These are phyloP conservation scores for Spermophilus dauricus DNA, from an alignment of 2,113 vertebrate genomes.

Conservation along the genomic window DNA sequence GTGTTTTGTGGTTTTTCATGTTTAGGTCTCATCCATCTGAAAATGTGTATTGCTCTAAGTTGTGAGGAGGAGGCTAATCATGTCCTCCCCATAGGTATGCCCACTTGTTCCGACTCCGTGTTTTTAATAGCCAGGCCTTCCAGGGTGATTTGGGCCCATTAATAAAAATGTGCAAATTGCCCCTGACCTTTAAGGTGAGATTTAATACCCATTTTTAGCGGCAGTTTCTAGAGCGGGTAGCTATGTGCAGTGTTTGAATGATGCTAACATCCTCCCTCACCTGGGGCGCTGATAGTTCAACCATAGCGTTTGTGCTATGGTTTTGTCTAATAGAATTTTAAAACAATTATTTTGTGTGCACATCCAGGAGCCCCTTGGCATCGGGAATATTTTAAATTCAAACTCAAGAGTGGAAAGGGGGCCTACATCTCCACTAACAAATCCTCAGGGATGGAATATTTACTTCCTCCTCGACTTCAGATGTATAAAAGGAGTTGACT, in stretches of 20 bases:
- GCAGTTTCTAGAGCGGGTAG: not conserved
- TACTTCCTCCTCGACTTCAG: slow-evolving; percentile 55
- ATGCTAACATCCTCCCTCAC: not conserved
- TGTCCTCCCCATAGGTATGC: not conserved
- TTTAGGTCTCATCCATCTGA: not conserved
- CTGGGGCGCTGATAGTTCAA: slow-evolving; percentile 39
- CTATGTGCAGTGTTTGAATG: not conserved
- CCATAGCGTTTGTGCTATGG: not conserved
- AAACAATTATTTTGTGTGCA: slow-evolving; percentile 74
- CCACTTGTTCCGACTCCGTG: not conserved
- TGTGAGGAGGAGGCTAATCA: not conserved
- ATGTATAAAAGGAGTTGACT: slow-evolving; percentile 65
- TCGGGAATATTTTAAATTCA: slow-evolving; percentile 74
- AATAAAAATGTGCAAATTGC: slow-evolving; percentile 40
- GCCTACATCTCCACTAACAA: slow-evolving; percentile 73
- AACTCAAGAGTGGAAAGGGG: slow-evolving; percentile 57
- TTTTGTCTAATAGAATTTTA: slow-evolving; percentile 73
- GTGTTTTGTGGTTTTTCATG: not conserved
- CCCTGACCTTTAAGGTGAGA: slow-evolving; percentile 53
- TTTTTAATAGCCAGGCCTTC: not conserved
- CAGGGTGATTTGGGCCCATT: slow-evolving; percentile 18
- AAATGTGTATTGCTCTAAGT: not conserved
- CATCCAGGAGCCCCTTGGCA: slow-evolving; percentile 48
- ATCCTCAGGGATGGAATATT: slow-evolving; percentile 59
- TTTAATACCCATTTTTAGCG: not conserved